These are phyloP conservation scores for Agonopterix arenella DNA, from an alignment of 2,888 invertebrate genomes.

Conservation along the genomic window DNA sequence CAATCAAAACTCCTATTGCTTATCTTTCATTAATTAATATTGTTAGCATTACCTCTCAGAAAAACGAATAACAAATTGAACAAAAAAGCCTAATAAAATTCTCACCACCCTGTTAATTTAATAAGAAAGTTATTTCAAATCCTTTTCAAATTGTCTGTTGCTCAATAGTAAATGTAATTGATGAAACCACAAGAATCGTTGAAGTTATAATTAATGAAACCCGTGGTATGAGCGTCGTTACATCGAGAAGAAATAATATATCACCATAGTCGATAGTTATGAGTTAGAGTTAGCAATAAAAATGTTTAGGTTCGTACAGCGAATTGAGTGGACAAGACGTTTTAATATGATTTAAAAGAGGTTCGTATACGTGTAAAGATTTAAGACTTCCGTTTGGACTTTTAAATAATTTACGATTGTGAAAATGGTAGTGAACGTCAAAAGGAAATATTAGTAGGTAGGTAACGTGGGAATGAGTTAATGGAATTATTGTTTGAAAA, in stretches of 20 bases:
- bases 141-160: constrained; percentile 6
- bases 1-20: too few relatives aligned
- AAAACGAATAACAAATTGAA: background rate
- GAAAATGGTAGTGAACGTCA: too few relatives aligned
- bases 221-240: constrained; percentile 24
- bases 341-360: background rate
- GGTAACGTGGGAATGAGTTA: too few relatives aligned
- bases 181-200: constrained; percentile 26
- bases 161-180: constrained; percentile 19
- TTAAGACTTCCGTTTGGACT: too few relatives aligned
- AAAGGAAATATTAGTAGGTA: too few relatives aligned
- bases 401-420: too few relatives aligned
- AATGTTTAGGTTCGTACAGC: background rate
- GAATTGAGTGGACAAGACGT: too few relatives aligned
- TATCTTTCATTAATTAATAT: too few relatives aligned
- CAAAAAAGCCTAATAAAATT: constrained; percentile 11
- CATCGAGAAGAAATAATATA: constrained; percentile 15
- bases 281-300: constrained; percentile 3
- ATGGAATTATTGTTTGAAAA: too few relatives aligned
- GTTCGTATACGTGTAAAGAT: too few relatives aligned
- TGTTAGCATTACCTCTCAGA: too few relatives aligned
- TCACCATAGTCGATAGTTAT: constrained; percentile 11
- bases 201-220: constrained; percentile 34
- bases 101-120: constrained; percentile 34
- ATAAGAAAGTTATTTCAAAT: constrained; percentile 23